Base-by-base conservation (phyloP, 1,140 invertebrate species). In the Cherax destructor region DNA sequence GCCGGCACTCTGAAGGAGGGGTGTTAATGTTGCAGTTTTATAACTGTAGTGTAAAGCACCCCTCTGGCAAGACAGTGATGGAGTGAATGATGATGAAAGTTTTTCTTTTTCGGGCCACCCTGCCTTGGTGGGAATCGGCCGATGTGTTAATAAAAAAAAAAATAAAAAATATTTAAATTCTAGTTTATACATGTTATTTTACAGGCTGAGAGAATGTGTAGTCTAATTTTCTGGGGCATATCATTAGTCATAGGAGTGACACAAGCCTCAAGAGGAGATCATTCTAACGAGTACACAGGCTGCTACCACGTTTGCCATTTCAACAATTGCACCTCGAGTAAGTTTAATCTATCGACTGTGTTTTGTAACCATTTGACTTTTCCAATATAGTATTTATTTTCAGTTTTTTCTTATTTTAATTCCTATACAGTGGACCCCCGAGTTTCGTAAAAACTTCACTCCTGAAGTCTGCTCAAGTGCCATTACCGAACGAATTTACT, bases 291-390 rank as follows among this genome's bases (percentile, higher is more conserved):
- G 77, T 92, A 91, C 52, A 86, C 61, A 61, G 92, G 92, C 65
- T 92, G 92, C 61, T 91, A 91, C 59, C 89, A 92, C 79, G 72
- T 89, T 50, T 92, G 92, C 56, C 88, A 91, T 65, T 92, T 92
- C 84, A 92, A 92, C 69, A 92, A 91, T 21, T 92, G 92, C 69
- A 69, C 84, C 3, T 81, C 72, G 77, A 89, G 92, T 92, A 91
- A 89, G 84, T 61, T 21, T 56, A 0, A 13, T 56, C 52, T 10
- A 5, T 10, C 9, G 21, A 3, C 11, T 69, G 16, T 21, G 21
- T 18, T 69, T 18, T 10, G 1, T 69, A 3, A 74, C 1, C 24
- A 74, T 10, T 30, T 7, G 9, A 30, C 21, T 30, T 9, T 5
- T 11, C 24, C 69, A 30, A 11, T 30, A 24, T n/a, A 18, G 61